Base-by-base conservation (phyloP, 2,113 vertebrate species). In the Lagopus muta region DNA sequence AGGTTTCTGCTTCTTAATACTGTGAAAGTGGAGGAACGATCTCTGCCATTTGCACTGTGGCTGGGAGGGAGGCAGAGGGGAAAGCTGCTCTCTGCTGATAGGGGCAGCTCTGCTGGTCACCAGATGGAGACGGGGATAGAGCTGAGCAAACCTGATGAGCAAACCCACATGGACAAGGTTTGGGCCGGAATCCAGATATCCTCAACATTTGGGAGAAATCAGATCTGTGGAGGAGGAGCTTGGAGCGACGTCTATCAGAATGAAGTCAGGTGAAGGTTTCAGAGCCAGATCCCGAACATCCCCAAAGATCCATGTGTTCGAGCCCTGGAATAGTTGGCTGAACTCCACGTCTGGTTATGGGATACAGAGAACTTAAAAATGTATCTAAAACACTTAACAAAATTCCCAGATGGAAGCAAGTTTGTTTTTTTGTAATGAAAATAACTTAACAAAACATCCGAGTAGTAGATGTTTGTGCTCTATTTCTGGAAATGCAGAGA, bases 391-490 rank as follows among this genome's bases (percentile, higher is more conserved):
- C 54, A 45, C 86, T 93, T 65, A 54, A 64, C 25, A 16, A 47
- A 93, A 92, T 86, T 93, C 93, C 76, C 87, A 95, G 73, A 82
- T 67, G 91, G 89, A 83, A 86, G 21, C 13, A 11, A 65, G 83
- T 90, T 90, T 92, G 54, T 90, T 94, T 85, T 76, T 66, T 90
- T 58, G 38, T 36, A 75, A 52, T 74, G 93, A 77, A 87, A 94
- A 87, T 70, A 93, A 38, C 85, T 85, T 76, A 75, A 48, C 62
- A 79, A 92, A 96, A 93, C 93, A 90, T 92, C 80, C 34, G 54
- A 95, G 72, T 10, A 9, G 80, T 34, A 30, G 28, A 80, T 69
- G 76, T 82, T 90, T 86, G 76, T 92, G 79, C 65, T 85, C 80
- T 83, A 13, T 90, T 93, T 82, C 83, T 86, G 93, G 91, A 84